Base-by-base conservation (phyloP, 2,113 vertebrate species). In the Microtus ochrogaster region DNA sequence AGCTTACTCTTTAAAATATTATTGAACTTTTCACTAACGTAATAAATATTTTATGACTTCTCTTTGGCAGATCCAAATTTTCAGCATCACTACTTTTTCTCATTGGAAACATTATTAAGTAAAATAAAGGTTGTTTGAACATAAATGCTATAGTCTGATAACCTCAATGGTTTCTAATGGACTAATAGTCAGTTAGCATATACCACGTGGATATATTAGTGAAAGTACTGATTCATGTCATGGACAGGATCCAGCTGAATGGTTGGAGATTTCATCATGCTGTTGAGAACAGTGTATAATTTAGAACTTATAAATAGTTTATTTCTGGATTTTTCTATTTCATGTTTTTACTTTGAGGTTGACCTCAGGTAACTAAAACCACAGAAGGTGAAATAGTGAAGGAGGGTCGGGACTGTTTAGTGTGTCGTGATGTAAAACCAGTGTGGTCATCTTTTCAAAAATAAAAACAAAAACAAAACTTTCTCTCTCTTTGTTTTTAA, bases 401-500 rank as follows among this genome's bases (percentile, higher is more conserved):
- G n/a, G n/a, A 41, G 63, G 83, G 61, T 44, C 14, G 30, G 44
- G 30, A 24, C 17, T 90, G 73, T 7, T 73, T 11, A 21, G 52
- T 78, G 49, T 77, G 52, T 61, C 14, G 0, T 73, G 39, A 21
- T 89, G 7, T 86, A 91, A 94, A 83, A 91, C 17, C 13, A 70
- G 39, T 13, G 0, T 5, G 73, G 17, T 77, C 24, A 79, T 83
- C 96, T 78, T 97, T 91, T 2, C 94, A 13, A 66, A 66, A 30
- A 78, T 73, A 33, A 77, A 77, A 77, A 47, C 26, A 77, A 16
- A 85, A 77, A 72, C 24, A 44, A 81, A 11, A 12, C 17, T 55
- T 33, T 79, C 49, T 81, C 44, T 52, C 24, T 95, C 11, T 94
- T 33, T 96, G 92, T 49, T 78, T 97, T 87, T 97, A n/a, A 89